Base-by-base conservation (phyloP, 2,113 vertebrate genomes). In the Colius striatus region DNA sequence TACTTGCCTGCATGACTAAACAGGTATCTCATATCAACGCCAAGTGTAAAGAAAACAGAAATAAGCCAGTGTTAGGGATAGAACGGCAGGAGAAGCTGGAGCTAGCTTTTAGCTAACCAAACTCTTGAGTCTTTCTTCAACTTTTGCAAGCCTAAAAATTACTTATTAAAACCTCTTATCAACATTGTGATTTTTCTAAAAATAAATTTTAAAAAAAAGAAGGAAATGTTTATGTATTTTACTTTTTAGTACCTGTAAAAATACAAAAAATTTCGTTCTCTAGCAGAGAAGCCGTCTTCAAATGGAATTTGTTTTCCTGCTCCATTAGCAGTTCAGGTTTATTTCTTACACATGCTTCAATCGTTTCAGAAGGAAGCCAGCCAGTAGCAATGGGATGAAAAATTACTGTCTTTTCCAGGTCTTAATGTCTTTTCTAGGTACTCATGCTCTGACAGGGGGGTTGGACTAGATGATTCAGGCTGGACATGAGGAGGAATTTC, bases 111-210 rank as follows among this genome's bases (percentile, higher is more conserved):
- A 84, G 17, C 29, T 95, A 84, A 95, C 54, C 54, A 53, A 21
- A 76, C 45, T 91, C 45, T 41, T 77, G 38, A 81, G 55, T 75
- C 15, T 11, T 93, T 71, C 65, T 90, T 93, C 91, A 79, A 67
- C 74, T 91, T 94, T 83, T 84, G 73, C 84, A 86, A 93, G n/a
- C n/a, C 51, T 92, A 70, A 93, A 80, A 92, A 71, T 90, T 91
- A 80, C 88, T 84, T 90, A 78, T 4, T 90, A 80, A 94, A 89
- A 82, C 20, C 32, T 89, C 43, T 17, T 96, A 30, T 62, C 45
- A 72, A 84, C 38, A 54, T 89, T 92, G 89, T 80, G 73, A 66
- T 82, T 96, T 91, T 95, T 97, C 84, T 92, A 92, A 60, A 92
- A 95, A 96, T 91, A 96, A 97, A 97, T 68, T 2, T 0, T 73